Evolutionary conservation across 2,888 invertebrate genomes (phyloP), one percentile per base, ranked within the genome.

Genomic region (Malthinus seriepunctatus): DNA sequence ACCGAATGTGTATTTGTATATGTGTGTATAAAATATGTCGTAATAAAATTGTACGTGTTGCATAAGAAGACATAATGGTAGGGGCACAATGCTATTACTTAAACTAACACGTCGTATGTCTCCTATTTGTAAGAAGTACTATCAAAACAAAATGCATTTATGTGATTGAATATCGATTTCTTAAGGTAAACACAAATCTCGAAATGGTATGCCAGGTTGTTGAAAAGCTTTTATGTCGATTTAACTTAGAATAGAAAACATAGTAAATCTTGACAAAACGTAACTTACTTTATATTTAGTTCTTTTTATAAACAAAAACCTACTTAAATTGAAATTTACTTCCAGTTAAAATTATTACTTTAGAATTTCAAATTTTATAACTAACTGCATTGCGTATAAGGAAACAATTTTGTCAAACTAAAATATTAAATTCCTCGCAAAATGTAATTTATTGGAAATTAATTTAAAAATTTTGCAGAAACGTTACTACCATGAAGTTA

Each of bases 141-240:
- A 54, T 54, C 47, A 54, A 54, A 54, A 54, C 54, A 54, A 38
- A 59, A 59, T 50, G 53, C 59, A 62, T 62, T 62, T 62, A 53
- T 50, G 42, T 56, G 62, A 62, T 62, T 62, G 62, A 62, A 62
- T 60, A 62, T 62, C 59, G 62, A 62, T 62, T 62, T 12, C 55
- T 53, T 44, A 49, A 53, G 32, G 53, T 53, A 53, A 49, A 53
- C 44, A 53, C 39, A 44, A 53, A 53, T 58, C 49, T 33, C 32
- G 49, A 58, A 57, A 57, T 51, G 57, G 47, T 42, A 52, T 48
- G 52, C 51, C 47, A 42, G 37, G 12, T 57, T 52, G 47, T 47
- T 23, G 47, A 57, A 48, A 51, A 52, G 51, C 52, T 57, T 57
- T 52, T 42, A 51, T 48, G 57, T 47, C 51, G 51, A 42, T 48